These are phyloP conservation scores for Dichetophora obliterata DNA, from an alignment of 2,888 invertebrate genomes.

Conservation along the genomic window DNA sequence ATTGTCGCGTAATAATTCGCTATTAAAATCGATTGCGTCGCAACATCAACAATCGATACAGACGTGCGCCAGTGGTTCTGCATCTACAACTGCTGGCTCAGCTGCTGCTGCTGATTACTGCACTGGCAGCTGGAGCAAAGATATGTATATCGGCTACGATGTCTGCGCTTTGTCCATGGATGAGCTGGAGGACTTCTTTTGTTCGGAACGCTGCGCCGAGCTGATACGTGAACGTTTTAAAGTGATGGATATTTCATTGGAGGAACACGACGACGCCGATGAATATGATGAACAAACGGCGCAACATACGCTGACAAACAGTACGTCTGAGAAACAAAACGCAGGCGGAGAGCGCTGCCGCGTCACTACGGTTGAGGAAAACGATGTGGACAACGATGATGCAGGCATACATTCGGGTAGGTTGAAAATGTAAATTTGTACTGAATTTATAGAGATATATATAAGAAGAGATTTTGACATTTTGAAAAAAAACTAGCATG, in stretches of 20 bases:
- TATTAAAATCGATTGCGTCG: slow-evolving; percentile 74
- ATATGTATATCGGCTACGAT: slow-evolving; percentile 65
- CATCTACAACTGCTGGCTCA: slow-evolving; percentile 29
- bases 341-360: neutral
- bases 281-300: slow-evolving; percentile 27
- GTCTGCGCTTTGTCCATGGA: slow-evolving; percentile 66
- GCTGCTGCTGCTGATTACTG: slow-evolving; percentile 41
- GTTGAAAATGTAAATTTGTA: slow-evolving; percentile 39
- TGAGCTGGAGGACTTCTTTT: slow-evolving; percentile 66
- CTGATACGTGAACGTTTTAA: slow-evolving; percentile 68
- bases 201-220: slow-evolving; percentile 66
- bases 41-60: slow-evolving; percentile 54
- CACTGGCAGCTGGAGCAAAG: slow-evolving; percentile 63
- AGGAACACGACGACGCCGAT: slow-evolving; percentile 48
- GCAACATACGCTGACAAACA: slow-evolving; percentile 43
- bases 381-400: slow-evolving; percentile 72
- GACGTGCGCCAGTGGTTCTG: slow-evolving; percentile 50
- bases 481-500: too few relatives aligned
- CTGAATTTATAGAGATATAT: too few relatives aligned
- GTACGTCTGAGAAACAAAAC: neutral
- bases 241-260: slow-evolving; percentile 59
- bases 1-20: slow-evolving; percentile 77
- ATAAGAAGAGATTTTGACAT: too few relatives aligned
- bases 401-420: slow-evolving; percentile 82
- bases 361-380: neutral